Evolutionary conservation across 1,140 invertebrate species (phyloP).

Genomic region (Platorchestia sp.): DNA sequence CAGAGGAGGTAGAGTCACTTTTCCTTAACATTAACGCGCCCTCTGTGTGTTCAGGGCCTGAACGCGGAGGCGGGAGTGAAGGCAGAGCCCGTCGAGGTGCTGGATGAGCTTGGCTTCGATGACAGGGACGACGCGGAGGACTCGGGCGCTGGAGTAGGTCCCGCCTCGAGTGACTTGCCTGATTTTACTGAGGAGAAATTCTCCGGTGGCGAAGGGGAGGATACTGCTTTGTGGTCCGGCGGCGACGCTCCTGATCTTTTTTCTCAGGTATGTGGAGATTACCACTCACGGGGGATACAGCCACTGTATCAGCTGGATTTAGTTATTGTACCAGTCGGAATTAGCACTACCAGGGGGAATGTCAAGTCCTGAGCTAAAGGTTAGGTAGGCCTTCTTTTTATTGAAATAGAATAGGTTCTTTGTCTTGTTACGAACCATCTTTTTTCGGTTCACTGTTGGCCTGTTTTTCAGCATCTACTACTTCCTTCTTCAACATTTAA

Average conservation of each 20-base stretch:
- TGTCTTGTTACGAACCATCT: no score
- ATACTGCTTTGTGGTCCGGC: not conserved
- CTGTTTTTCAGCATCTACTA: no score
- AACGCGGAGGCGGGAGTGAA: not conserved
- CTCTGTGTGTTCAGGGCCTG: not conserved
- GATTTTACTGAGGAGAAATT: slow-evolving; percentile 46
- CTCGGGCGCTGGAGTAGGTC: not conserved
- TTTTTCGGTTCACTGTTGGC: no score
- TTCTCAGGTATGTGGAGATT: not conserved
- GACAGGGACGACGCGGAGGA: slow-evolving; percentile 9
- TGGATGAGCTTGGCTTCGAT: not conserved
- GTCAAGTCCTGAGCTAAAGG: no score
- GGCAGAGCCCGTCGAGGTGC: slow-evolving; percentile 13
- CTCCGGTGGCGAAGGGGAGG: not conserved
- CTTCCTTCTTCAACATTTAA: no score
- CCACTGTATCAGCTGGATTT: no score
- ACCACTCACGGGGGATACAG: not conserved
- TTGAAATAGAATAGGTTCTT: no score
- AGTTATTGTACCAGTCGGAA: no score
- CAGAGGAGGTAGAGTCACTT: no score
- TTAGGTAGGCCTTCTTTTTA: no score
- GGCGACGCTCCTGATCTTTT: not conserved
- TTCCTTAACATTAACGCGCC: no score
- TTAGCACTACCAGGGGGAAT: no score
- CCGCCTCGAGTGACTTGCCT: not conserved